Evolutionary conservation across 2,113 vertebrate species (phyloP).

Genomic region (Galbula dea): DNA sequence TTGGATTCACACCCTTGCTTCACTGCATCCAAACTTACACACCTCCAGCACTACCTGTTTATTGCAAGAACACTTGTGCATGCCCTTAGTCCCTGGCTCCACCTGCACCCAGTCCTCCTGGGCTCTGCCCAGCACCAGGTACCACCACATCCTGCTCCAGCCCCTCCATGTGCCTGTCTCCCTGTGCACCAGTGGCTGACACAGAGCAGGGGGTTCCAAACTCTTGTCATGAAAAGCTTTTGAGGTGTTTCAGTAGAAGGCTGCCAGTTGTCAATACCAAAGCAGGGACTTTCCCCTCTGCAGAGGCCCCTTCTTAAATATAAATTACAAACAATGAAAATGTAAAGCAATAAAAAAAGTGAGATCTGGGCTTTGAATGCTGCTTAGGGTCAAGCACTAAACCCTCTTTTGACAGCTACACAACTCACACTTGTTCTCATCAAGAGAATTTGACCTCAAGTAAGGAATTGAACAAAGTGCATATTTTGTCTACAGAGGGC

Average conservation of each 20-base stretch:
- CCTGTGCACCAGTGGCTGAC: not conserved
- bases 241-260: slow-evolving; percentile 5
- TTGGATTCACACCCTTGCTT: not conserved
- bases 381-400: slow-evolving; percentile 78
- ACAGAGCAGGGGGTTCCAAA: not conserved
- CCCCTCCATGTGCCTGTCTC: fast-evolving
- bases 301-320: slow-evolving; percentile 57
- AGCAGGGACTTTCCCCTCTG: not conserved
- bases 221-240: slow-evolving; percentile 1
- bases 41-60: not conserved
- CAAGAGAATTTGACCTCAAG: slow-evolving; percentile 76
- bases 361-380: slow-evolving; percentile 75
- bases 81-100: not conserved
- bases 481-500: slow-evolving; percentile 46
- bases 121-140: not conserved
- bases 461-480: slow-evolving; percentile 65
- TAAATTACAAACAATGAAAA: slow-evolving; percentile 77
- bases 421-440: slow-evolving; percentile 80
- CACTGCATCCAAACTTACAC: not conserved
- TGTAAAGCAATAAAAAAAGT: slow-evolving; percentile 70
- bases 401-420: slow-evolving; percentile 76
- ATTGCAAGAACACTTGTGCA: not conserved
- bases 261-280: slow-evolving; percentile 63
- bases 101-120: not conserved
- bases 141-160: not conserved